These are phyloP conservation scores for Gymnothorax javanicus DNA, from an alignment of 2,797 vertebrate species.

Conservation along the genomic window DNA sequence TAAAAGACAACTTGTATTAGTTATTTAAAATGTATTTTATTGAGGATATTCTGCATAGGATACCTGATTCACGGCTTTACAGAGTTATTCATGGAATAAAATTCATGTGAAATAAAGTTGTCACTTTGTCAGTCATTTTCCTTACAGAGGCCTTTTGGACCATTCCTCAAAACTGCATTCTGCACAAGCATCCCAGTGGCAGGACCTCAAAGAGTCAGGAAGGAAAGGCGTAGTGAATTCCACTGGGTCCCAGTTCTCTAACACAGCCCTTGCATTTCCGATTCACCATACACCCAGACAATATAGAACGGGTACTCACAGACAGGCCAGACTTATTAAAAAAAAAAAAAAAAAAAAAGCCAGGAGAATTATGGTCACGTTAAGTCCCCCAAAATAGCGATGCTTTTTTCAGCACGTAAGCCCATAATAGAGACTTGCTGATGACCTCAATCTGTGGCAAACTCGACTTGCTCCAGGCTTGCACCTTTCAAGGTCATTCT, in stretches of 20 bases:
- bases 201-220: neutral
- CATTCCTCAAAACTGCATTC: neutral
- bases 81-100: constrained; percentile 64
- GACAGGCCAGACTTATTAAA: too few relatives aligned
- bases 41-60: constrained; percentile 43
- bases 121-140: neutral
- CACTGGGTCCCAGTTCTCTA: neutral
- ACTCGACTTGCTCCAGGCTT: neutral
- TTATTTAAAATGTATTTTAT: constrained; percentile 48
- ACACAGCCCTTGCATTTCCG: neutral
- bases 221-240: neutral
- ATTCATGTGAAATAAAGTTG: constrained; percentile 40
- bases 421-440: neutral
- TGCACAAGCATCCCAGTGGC: neutral
- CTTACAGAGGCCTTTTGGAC: neutral
- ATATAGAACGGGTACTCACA: neutral
- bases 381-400: neutral
- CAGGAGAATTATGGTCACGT: neutral
- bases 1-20: neutral
- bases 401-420: neutral
- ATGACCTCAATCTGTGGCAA: neutral
- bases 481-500: constrained; percentile 5
- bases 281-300: neutral
- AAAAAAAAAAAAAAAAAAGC: neutral
- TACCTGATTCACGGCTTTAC: constrained; percentile 42